Percentiles rank a stretch among this genome's conserved stretches.
Evolutionary conservation across 2,113 vertebrate genomes (phyloP).

Genomic region (Sylvietta virens): DNA sequence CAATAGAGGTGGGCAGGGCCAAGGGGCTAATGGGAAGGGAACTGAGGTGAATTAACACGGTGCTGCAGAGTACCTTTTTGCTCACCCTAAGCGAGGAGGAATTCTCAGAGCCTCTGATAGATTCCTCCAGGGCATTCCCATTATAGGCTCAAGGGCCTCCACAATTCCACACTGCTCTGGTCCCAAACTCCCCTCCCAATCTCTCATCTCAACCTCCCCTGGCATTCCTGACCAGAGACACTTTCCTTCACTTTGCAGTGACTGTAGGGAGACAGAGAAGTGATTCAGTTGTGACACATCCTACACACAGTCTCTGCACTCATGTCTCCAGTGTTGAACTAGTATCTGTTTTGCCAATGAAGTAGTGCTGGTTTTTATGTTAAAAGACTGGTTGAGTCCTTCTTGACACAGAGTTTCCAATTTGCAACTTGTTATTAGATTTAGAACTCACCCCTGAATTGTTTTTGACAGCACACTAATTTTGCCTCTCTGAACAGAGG

Average conservation of each 20-base stretch:
- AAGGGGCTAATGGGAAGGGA: too few relatives aligned
- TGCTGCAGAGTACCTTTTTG: too few relatives aligned
- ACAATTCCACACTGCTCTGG: accelerated
- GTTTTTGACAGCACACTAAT: background rate
- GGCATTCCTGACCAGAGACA: accelerated
- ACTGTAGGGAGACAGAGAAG: background rate
- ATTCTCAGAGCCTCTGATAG: too few relatives aligned
- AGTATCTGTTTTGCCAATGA: background rate
- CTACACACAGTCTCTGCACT: accelerated
- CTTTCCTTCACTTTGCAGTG: background rate
- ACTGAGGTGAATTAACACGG: too few relatives aligned
- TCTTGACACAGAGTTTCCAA: background rate
- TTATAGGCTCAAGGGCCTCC: too few relatives aligned
- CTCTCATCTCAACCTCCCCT: background rate
- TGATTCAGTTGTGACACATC: background rate
- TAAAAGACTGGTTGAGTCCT: background rate
- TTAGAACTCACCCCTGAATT: background rate
- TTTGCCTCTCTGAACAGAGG: background rate
- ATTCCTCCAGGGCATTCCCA: too few relatives aligned
- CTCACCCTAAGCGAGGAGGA: too few relatives aligned
- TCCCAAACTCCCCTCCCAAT: background rate
- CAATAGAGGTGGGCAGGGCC: too few relatives aligned
- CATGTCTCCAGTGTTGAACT: background rate
- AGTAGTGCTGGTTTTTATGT: accelerated
- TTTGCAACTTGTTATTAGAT: background rate